A percentile compares a stretch with the other conserved stretches of the same genome.
These are phyloP conservation scores for Ephydatia muelleri DNA, from an alignment of 37 sponge, comb jelly and placozoan genomes.

Conservation along the genomic window DNA sequence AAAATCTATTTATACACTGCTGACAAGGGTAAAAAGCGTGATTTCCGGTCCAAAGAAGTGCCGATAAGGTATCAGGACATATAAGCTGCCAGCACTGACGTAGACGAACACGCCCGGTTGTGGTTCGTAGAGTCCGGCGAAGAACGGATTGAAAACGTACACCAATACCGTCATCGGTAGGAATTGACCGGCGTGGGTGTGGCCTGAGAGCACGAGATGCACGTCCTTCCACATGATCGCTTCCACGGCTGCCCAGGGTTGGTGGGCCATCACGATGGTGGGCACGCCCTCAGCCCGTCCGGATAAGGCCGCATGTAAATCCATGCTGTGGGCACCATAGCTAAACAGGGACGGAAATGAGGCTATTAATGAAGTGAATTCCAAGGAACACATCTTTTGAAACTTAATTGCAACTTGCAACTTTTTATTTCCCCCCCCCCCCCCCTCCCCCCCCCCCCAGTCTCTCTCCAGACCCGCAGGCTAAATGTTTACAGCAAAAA, in stretches of 20 bases:
- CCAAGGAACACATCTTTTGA: too few species aligned
- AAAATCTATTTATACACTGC: background rate
- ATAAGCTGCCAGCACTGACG: constrained; percentile 75
- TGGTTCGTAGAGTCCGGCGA: constrained; percentile 87
- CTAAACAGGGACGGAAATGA: constrained; percentile 30
- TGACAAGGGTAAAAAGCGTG: constrained; percentile 40
- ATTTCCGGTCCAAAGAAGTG: constrained; percentile 78
- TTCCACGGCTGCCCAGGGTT: constrained; percentile 81
- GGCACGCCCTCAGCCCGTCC: constrained; percentile 67
- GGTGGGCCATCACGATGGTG: constrained; percentile 90
- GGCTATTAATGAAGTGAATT: too few species aligned
- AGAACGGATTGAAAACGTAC: constrained; percentile 84
- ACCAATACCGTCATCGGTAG: constrained; percentile 58
- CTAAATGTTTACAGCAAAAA: too few species aligned
- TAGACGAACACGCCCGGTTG: constrained; percentile 71
- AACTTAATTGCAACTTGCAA: background rate
- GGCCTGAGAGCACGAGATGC: constrained; percentile 76
- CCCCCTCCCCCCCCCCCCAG: too few species aligned
- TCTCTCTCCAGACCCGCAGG: too few species aligned
- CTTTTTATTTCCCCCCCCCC: background rate
- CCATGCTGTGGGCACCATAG: constrained; percentile 74
- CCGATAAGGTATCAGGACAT: constrained; percentile 61
- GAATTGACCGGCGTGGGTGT: constrained; percentile 96
- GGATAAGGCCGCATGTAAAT: constrained; percentile 68
- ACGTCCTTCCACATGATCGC: constrained; percentile 80